These are phyloP conservation scores for Cliona cf. orientalis DNA, from an alignment of 37 sponge, comb jelly and placozoan species.

Conservation along the genomic window DNA sequence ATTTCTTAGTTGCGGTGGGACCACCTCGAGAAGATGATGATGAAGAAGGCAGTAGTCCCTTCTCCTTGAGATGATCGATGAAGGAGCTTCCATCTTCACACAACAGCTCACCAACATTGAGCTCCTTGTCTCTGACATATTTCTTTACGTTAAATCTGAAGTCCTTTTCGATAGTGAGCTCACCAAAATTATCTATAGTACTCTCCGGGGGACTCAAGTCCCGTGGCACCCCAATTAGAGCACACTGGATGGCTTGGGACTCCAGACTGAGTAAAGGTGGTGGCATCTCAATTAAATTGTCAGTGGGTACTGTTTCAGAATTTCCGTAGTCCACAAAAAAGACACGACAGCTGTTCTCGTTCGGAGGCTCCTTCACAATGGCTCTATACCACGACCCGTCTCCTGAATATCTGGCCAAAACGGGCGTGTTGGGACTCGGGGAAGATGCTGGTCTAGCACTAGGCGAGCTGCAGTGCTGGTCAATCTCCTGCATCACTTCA, in stretches of 20 bases:
- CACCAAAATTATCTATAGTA: conserved; percentile 17
- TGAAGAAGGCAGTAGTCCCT: not conserved
- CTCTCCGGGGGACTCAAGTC: not conserved
- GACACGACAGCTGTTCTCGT: conserved; percentile 8
- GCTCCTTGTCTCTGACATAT: not conserved
- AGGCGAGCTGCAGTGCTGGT: conserved; percentile 22
- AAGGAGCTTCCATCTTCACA: not conserved
- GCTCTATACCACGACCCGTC: conserved; percentile 82
- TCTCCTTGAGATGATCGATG: not conserved
- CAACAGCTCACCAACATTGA: conserved; percentile 10
- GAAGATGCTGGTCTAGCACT: not conserved
- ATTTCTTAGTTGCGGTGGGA: not conserved
- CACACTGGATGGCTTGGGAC: conserved; percentile 49
- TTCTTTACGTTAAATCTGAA: not conserved
- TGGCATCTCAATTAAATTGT: conserved; percentile 17
- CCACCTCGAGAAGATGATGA: not conserved
- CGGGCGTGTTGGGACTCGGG: conserved; percentile 21
- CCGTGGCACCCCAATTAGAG: conserved; percentile 22
- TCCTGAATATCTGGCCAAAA: conserved; percentile 62
- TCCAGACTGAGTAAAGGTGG: conserved; percentile 41
- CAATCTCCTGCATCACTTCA: conserved; percentile 32
- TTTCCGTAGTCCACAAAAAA: conserved; percentile 85
- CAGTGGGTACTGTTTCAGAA: conserved; percentile 27
- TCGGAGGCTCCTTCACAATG: not conserved
- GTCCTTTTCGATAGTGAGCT: conserved; percentile 19